Base-by-base conservation (phyloP, 1,140 invertebrate genomes). In the Heterodera schachtii region DNA sequence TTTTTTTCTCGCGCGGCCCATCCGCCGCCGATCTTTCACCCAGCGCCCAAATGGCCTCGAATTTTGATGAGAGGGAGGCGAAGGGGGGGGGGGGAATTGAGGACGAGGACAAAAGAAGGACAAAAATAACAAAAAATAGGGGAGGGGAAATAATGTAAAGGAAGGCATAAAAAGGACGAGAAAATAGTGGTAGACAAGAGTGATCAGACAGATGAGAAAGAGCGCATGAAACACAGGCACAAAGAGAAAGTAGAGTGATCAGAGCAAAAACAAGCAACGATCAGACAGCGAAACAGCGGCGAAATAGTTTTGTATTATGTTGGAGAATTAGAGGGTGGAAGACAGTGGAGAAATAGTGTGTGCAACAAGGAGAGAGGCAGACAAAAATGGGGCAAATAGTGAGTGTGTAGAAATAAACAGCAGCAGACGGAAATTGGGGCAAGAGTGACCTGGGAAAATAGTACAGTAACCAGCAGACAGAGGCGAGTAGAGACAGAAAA, bases 31-130 rank as follows among this genome's bases (percentile, higher is more conserved):
- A 52, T 76, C 57, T 19, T 8, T 3, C 41, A 44, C 19, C 31
- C 41, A n/a, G 31, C 49, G 7, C 2, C 41, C 74, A 49, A 74
- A 76, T 41, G 69, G 69, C 69, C 69, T 46, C 69, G 41, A 71
- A 43, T 71, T 69, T 71, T 71, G 69, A 71, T 31, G 31, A 31
- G 31, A 31, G 31, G 0, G 31, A 31, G 31, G 31, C 31, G 31
- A 31, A 31, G 1, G 31, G 31, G 69, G 19, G 69, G 69, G 31
- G 41, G 16, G 8, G 69, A 71, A 71, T 43, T 71, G 69, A 71
- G 44, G 44, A 46, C 69, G 69, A 71, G 41, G 69, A 71, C 69
- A 64, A 19, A 64, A 64, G 16, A 13, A 19, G 57, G 57, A 19
- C 57, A 64, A 52, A 52, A 8, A 52, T 8, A 8, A 52, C 52